A percentile compares a stretch with the other conserved stretches of the same genome.
Evolutionary conservation across 2,113 vertebrate genomes (phyloP).

Genomic region (Eleginops maclovinus): DNA sequence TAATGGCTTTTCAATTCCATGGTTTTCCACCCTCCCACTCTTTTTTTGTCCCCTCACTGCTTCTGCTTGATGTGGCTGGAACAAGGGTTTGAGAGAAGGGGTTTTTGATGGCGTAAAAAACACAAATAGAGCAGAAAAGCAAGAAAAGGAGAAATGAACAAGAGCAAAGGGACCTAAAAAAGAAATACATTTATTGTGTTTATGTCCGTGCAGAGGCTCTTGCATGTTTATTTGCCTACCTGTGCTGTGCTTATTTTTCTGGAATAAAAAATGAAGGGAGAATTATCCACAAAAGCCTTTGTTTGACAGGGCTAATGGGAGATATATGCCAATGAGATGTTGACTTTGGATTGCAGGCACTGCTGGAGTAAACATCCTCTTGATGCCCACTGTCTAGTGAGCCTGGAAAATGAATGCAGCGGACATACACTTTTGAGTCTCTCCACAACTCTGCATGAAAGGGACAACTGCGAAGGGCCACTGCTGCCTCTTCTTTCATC

Average conservation of each 20-base stretch:
- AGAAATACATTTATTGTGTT: constrained; percentile 26
- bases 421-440: neutral
- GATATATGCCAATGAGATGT: constrained; percentile 32
- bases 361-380: constrained; percentile 23
- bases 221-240: constrained; percentile 31
- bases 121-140: constrained; percentile 28
- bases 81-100: neutral
- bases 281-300: constrained; percentile 30
- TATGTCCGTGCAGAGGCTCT: neutral
- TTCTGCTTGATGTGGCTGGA: constrained; percentile 58
- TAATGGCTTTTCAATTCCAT: constrained; percentile 56
- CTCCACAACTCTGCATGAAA: constrained; percentile 3
- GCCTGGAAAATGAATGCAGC: constrained; percentile 11
- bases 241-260: constrained; percentile 29
- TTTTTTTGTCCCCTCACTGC: constrained; percentile 8
- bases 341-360: constrained; percentile 35
- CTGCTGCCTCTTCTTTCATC: constrained; percentile 3
- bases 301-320: constrained; percentile 48
- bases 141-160: constrained; percentile 32
- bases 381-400: constrained; percentile 3
- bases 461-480: neutral
- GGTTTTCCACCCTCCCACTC: constrained; percentile 7
- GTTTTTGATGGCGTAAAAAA: constrained; percentile 21
- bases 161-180: constrained; percentile 33
- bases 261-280: constrained; percentile 24